Base-by-base conservation (phyloP, 2,888 invertebrate genomes). In the Prionchulus punctatus region DNA sequence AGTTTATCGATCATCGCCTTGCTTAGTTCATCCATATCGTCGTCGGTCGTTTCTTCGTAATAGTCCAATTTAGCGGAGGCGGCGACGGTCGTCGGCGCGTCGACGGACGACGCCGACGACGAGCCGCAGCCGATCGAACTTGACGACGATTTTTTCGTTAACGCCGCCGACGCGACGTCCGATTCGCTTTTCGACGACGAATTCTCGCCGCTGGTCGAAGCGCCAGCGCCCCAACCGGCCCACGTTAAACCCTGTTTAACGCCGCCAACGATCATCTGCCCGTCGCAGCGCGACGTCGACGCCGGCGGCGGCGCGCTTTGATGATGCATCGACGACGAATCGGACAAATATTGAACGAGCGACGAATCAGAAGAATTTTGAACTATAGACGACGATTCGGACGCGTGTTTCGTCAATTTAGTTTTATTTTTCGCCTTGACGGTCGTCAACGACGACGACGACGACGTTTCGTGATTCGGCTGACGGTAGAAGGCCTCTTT, bases 401-500 rank as follows among this genome's bases (percentile, higher is more conserved):
- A n/a, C n/a, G n/a, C n/a, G n/a, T n/a, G n/a, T n/a, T n/a, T n/a
- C n/a, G n/a, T n/a, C n/a, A n/a, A n/a, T n/a, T n/a, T n/a, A n/a
- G n/a, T n/a, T n/a, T n/a, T n/a, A n/a, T n/a, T n/a, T n/a, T n/a
- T n/a, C n/a, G n/a, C n/a, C n/a, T n/a, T n/a, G n/a, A n/a, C n/a
- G n/a, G n/a, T n/a, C n/a, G n/a, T n/a, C n/a, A n/a, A n/a, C n/a
- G n/a, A n/a, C n/a, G n/a, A n/a, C n/a, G n/a, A n/a, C n/a, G n/a
- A n/a, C n/a, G n/a, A n/a, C n/a, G n/a, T 51, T 25, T 45, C 21
- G 21, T 45, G 21, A 28, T 53, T 53, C 36, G 53, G 53, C 18
- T 43, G 53, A 21, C 12, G 4, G 28, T 53, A 53, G 26, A 53
- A 54, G n/a, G 54, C 54, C 15, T 47, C n/a, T 23, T 54, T 54